Base-by-base conservation (phyloP, 2,888 invertebrate genomes). In the Aphelenchoides bicaudatus region DNA sequence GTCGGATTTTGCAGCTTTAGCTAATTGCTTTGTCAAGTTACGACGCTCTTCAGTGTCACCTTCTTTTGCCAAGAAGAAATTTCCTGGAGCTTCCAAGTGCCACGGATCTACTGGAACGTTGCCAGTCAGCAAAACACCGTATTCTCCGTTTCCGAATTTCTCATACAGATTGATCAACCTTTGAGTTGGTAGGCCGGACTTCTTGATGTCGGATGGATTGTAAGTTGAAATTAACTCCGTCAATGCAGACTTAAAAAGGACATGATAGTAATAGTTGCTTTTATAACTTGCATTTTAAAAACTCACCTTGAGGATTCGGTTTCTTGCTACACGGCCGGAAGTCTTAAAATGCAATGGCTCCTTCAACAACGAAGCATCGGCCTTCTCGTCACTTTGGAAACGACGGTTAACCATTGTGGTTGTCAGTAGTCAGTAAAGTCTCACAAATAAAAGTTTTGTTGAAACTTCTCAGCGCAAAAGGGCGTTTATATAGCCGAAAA, bases 1-100 rank as follows among this genome's bases (percentile, higher is more conserved):
- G 31, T 67, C 62, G 21, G 60, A 43, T 31, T 72, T 68, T 23
- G 52, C 56, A 4, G 60, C 61, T 4, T 52, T 29, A 0, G 70
- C 65, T 50, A 49, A 49, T 29, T n/a, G 8, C 1, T 19, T 31
- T 23, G 67, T 63, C 3, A 56, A 53, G 10, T 56, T 49, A 6
- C 59, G 29, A n/a, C 62, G 55, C 31, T 68, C 61, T 6, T 31
- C 23, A 8, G 47, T 34, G 10, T 66, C 64, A n/a, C 62, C 61
- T 34, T 69, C 67, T 28, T 65, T 51, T 47, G 56, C 63, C 28
- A 72, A 63, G n/a, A 72, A 62, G 4, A 61, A 59, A 53, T 72
- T 72, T 34, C 72, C 72, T 6, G 69, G 62, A 10, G 59, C 39
- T 56, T 72, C 72, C 31, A 72, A 53, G 28, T 72, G 67, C 5